Base-by-base conservation (phyloP, 1,140 invertebrate species). In the Drosophila cardini region DNA sequence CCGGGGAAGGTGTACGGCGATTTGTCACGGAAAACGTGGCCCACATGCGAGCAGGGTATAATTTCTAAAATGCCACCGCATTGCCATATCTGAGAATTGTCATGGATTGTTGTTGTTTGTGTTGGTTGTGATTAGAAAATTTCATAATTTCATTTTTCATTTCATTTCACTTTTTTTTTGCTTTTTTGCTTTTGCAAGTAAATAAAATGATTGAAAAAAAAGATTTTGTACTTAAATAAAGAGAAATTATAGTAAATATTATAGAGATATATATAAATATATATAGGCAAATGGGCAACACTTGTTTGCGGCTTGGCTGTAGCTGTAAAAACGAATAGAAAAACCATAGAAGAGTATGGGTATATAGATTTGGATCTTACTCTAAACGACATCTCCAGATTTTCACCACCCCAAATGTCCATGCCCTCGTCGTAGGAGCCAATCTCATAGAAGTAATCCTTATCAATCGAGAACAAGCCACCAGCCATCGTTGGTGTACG, bases 331-430 rank as follows among this genome's bases (percentile, higher is more conserved):
- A 65, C 56, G 50, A 71, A 76, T 78, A 42, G 48, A 65, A 72
- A 80, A 77, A 40, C 36, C 32, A 67, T 61, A 58, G 34, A 50
- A 45, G 38, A 6, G 45, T 64, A 56, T 62, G 32, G 63, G 34
- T 21, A 64, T 8, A 64, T 62, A 76, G 34, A 40, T 63, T 78
- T 70, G 69, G 21, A 26, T 93, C 94, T 95, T 95, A 99, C 98
- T 95, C 98, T 94, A 93, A 99, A 99, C 72, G 98, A 99, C 97
- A 99, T 99, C 94, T 99, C 99, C 36, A 99, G 94, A 94, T 99
- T 99, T 93, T 99, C 98, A 64, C 98, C 99, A 32, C 98, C 99
- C 99, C 98, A 99, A 78, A 99, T 99, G 91, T 99, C 98, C 98
- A 99, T 99, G 78, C 98, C 98, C 93, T 98, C 96, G 92, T 99